Conservation (phyloP, 2,113 vertebrate species). For the Rattus rattus region DNA sequence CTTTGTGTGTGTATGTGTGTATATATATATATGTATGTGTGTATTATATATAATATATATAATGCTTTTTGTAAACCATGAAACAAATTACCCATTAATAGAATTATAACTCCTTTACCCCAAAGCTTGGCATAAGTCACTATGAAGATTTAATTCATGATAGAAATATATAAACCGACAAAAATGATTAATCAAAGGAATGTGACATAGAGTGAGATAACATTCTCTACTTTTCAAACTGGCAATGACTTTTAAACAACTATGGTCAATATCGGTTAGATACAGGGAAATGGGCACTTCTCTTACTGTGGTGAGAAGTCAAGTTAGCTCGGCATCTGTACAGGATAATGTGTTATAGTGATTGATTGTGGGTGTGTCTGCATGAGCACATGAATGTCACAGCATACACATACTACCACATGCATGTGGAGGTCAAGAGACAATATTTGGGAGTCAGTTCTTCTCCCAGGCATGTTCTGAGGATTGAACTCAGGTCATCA, state of each 20-base stretch:
- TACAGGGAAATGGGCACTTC: neutral
- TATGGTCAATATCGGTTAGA: neutral
- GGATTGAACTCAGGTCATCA: neutral
- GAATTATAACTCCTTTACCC: neutral
- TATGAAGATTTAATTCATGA: neutral
- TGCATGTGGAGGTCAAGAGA: neutral
- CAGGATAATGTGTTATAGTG: neutral
- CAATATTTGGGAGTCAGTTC: neutral
- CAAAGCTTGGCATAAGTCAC: neutral
- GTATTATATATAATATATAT: neutral
- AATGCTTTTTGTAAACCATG: constrained; percentile 7
- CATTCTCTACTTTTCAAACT: constrained; percentile 45
- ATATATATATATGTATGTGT: too few relatives aligned
- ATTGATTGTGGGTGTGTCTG: neutral
- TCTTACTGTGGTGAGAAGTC: neutral
- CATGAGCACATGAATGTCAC: too few relatives aligned
- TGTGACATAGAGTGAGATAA: neutral
- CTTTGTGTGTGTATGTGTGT: neutral
- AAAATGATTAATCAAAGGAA: neutral
- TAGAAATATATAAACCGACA: neutral
- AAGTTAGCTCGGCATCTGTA: neutral
- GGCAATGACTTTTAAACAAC: constrained; percentile 10
- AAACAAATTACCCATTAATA: neutral
- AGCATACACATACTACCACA: neutral
- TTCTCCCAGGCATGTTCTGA: neutral